These are phyloP conservation scores for Galeopsomyia nigrocyanea DNA, from an alignment of 2,888 invertebrate genomes.

Conservation along the genomic window DNA sequence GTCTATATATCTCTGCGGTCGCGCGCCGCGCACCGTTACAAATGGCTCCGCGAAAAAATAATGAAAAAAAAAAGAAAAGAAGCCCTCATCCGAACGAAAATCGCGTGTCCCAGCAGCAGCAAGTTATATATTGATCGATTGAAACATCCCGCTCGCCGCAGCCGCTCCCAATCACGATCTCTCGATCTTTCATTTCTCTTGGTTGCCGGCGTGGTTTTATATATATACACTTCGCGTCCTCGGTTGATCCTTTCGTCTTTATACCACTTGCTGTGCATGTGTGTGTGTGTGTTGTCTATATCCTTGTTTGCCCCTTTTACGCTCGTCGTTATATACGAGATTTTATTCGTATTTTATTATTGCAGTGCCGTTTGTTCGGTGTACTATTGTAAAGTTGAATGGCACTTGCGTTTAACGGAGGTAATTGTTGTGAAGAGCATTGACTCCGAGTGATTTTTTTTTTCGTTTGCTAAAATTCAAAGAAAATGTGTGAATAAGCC, in stretches of 20 bases:
- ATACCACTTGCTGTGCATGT: not conserved
- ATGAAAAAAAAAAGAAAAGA: not conserved
- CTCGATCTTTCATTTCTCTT: not conserved
- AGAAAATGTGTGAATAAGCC: slow-evolving; percentile 80
- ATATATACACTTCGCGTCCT: slow-evolving; percentile 14
- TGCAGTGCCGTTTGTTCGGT: not conserved
- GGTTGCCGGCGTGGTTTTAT: not conserved
- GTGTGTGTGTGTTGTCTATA: slow-evolving; percentile 2
- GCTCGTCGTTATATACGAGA: slow-evolving; percentile 1
- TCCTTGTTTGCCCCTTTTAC: slow-evolving; percentile 28
- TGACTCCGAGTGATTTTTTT: slow-evolving; percentile 71
- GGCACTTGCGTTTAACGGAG: slow-evolving; percentile 80
- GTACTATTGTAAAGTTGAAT: slow-evolving; percentile 68
- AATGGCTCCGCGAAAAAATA: slow-evolving; percentile 5
- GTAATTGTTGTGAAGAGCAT: slow-evolving; percentile 75
- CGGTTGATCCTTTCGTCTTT: slow-evolving; percentile 8
- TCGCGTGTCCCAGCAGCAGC: too few species aligned
- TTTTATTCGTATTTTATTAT: slow-evolving; percentile 1
- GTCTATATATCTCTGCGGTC: slow-evolving; percentile 13
- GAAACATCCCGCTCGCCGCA: too few species aligned
- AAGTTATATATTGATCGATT: too few species aligned
- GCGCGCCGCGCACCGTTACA: slow-evolving; percentile 27
- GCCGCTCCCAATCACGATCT: not conserved
- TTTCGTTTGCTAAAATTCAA: slow-evolving; percentile 66
- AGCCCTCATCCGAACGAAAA: too few species aligned